These are phyloP conservation scores for Aleiodes testaceus DNA, from an alignment of 2,888 invertebrate genomes.

Conservation along the genomic window DNA sequence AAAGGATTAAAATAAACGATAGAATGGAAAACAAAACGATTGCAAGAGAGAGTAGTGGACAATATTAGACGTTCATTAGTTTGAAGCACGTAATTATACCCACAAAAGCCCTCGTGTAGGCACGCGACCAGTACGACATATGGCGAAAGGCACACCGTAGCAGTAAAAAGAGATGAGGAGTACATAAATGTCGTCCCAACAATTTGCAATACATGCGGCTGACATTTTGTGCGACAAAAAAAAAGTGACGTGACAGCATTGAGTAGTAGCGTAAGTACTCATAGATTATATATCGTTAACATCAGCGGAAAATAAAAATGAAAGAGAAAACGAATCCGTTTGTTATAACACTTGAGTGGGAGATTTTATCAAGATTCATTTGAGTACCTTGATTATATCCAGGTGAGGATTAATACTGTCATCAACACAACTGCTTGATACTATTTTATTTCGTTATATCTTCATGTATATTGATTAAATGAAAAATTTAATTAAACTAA, in stretches of 20 bases:
- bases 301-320: conserved; percentile 2
- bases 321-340: conserved; percentile 11
- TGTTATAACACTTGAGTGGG: neutral
- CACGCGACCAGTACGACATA: conserved; percentile 69
- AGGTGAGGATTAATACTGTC: conserved; percentile 31
- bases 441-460: neutral
- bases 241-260: conserved; percentile 40
- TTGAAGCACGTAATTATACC: conserved; percentile 65
- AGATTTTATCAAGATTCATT: conserved; percentile 24
- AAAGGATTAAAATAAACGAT: conserved; percentile 20
- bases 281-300: conserved; percentile 39
- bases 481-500: conserved; percentile 17
- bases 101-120: conserved; percentile 66
- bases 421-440: conserved; percentile 1
- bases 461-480: neutral
- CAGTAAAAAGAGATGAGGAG: conserved; percentile 20
- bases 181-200: conserved; percentile 50
- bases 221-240: conserved; percentile 52
- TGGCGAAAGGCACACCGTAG: conserved; percentile 55
- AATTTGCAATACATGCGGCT: conserved; percentile 46
- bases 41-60: conserved; percentile 53
- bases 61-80: conserved; percentile 71
- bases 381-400: conserved; percentile 40
- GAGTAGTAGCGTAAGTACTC: conserved; percentile 34
- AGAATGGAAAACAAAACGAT: conserved; percentile 13